A percentile compares a stretch with the other conserved stretches of the same genome.
These are phyloP conservation scores for Phenganax stokvisi DNA, from an alignment of 92 coral and sea anemone genomes.

Conservation along the genomic window DNA sequence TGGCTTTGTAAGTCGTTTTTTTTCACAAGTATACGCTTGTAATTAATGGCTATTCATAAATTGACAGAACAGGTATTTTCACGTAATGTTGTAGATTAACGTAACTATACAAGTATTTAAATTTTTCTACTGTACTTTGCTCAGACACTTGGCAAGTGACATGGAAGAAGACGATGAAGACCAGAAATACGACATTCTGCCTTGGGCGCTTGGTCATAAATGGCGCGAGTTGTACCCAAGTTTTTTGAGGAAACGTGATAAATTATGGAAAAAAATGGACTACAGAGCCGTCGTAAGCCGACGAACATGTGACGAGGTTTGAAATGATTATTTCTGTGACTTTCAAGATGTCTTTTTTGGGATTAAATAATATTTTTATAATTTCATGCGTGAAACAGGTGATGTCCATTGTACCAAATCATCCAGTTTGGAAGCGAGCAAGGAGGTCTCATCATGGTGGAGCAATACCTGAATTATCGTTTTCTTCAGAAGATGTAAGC, in stretches of 20 bases:
- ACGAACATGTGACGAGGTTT: slow-evolving; percentile 94
- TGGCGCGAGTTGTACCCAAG: slow-evolving; percentile 90
- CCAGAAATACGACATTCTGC: slow-evolving; percentile 93
- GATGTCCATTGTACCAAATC: slow-evolving; percentile 90
- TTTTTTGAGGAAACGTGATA: slow-evolving; percentile 77
- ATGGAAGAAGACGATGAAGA: slow-evolving; percentile 99
- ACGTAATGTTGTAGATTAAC: neutral
- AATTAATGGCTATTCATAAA: neutral
- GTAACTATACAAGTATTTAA: too few relatives aligned
- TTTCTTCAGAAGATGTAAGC: slow-evolving; percentile 49
- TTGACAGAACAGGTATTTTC: neutral
- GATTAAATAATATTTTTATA: neutral
- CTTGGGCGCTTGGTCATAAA: slow-evolving; percentile 91
- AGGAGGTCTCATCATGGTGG: slow-evolving; percentile 91
- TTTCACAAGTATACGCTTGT: neutral
- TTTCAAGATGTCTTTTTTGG: neutral
- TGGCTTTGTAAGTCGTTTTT: slow-evolving; percentile 80
- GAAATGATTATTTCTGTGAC: neutral
- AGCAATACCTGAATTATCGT: slow-evolving; percentile 77
- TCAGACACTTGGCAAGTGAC: slow-evolving; percentile 88
- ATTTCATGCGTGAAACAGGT: slow-evolving; percentile 45
- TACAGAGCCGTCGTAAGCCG: slow-evolving; percentile 95
- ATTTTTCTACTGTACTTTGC: neutral
- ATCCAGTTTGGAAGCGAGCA: slow-evolving; percentile 85
- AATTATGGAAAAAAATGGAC: slow-evolving; percentile 78